Base-by-base conservation (phyloP, 2,797 vertebrate genomes). In the Staurois parvus region DNA sequence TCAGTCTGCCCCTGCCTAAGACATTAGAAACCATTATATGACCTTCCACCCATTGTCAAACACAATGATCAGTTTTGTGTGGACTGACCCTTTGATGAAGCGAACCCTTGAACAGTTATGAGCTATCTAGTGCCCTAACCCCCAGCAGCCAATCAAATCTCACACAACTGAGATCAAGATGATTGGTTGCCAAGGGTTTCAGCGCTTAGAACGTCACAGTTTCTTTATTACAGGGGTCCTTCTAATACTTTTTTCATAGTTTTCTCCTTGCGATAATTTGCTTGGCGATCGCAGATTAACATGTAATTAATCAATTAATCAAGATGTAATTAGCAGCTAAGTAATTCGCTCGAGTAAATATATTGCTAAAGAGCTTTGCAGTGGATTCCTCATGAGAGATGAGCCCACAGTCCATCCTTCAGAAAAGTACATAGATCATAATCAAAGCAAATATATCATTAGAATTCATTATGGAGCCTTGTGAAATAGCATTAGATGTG, bases 341-440 rank as follows among this genome's bases (percentile, higher is more conserved):
- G 83, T 77, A 84, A 84, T 79, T 84, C 70, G n/a, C 83, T 84
- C 68, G 79, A 84, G 76, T 84, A 79, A 84, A 84, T 84, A 79
- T 79, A 72, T 79, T 45, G 56, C 83, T 72, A 29, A 84, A 78
- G 70, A 72, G 66, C 74, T 70, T 78, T 78, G 29, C 68, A n/a
- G 75, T 72, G 32, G 56, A 78, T 84, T 72, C 83, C 83, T 79
- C 83, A 30, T 48, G 83, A 79, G 83, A 40, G 66, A 79, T 66
- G 83, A 79, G 83, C 83, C 62, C 13, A 52, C 48, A 76, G 83
- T 79, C 83, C 76, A 73, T 72, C 83, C 68, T 62, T 68, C 34
- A 66, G 76, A 84, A 84, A 84, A 79, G 83, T 76, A 79, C 83
- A 84, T 84, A 79, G 83, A 84, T 84, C 83, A 73, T 79, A 84